Conservation (phyloP, 2,888 invertebrate genomes). For the Drosophila mettleri region DNA sequence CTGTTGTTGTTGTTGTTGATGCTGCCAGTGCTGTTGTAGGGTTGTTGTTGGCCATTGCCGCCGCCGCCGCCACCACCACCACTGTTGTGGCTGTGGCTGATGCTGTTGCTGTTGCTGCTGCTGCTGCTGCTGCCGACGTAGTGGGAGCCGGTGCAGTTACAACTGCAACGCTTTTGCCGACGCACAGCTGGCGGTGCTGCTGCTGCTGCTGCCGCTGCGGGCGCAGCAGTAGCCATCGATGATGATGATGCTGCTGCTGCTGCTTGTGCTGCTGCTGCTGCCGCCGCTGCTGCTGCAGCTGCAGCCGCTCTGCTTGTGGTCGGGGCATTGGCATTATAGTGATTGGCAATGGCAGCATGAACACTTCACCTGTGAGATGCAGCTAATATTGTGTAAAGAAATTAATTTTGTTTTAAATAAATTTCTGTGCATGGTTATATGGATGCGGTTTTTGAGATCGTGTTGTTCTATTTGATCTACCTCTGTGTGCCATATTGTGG, state of each 20-base stretch:
- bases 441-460: constrained; percentile 85
- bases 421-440: constrained; percentile 84
- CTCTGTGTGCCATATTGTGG: constrained; percentile 85
- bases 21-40: constrained; percentile 29
- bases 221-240: constrained; percentile 12
- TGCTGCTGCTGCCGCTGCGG: constrained; percentile 26
- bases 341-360: constrained; percentile 75
- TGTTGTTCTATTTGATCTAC: constrained; percentile 85
- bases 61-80: constrained; percentile 23
- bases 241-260: too few relatives aligned
- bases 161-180: constrained; percentile 18
- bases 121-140: constrained; percentile 20
- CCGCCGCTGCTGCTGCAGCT: constrained; percentile 8
- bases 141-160: constrained; percentile 30
- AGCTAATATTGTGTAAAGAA: constrained; percentile 79
- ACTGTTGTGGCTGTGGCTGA: constrained; percentile 14
- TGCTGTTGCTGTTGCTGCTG: constrained; percentile 8
- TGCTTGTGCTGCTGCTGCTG: constrained; percentile 27
- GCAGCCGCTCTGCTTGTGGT: constrained; percentile 26
- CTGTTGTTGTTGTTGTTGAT: constrained; percentile 29
- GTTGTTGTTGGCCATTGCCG: constrained; percentile 29
- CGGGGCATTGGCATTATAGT: constrained; percentile 61
- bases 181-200: constrained; percentile 19
- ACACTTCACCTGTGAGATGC: constrained; percentile 77
- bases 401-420: constrained; percentile 82